Percentiles rank a stretch among this genome's conserved stretches.
Conservation (phyloP, 2,888 invertebrate genomes). For the Phyllotreta cruciferae region DNA sequence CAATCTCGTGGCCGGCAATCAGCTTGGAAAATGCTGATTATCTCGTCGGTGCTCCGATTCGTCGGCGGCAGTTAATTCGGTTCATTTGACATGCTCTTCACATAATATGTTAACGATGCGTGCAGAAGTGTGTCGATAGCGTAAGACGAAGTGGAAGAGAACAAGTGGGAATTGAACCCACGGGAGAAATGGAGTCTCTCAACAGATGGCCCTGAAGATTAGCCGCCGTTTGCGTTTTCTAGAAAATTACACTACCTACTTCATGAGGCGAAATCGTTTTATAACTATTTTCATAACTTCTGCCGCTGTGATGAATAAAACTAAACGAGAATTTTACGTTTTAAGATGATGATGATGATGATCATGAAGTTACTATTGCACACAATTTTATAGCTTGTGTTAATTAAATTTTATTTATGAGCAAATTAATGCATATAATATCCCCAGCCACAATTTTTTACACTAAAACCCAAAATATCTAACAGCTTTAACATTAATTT, state of each 20-base stretch:
- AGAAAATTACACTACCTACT: conserved; percentile 41
- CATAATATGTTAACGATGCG: conserved; percentile 54
- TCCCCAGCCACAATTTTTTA: no score
- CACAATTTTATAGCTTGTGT: no score
- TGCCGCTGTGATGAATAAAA: not conserved
- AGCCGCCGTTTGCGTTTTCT: conserved; percentile 42
- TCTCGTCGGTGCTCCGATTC: conserved; percentile 28
- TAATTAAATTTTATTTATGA: no score
- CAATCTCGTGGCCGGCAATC: conserved; percentile 17
- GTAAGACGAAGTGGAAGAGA: conserved; percentile 35
- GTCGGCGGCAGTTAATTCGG: conserved; percentile 44
- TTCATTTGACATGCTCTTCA: conserved; percentile 52
- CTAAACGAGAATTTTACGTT: conserved; percentile 5
- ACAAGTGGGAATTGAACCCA: conserved; percentile 46
- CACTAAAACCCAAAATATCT: no score
- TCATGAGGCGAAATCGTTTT: conserved; percentile 36
- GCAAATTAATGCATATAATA: no score
- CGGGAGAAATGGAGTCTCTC: conserved; percentile 42
- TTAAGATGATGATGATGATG: no score
- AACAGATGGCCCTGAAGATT: conserved; percentile 49
- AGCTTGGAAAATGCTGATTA: conserved; percentile 32
- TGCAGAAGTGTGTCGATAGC: conserved; percentile 48
- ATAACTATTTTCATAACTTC: conserved; percentile 30
- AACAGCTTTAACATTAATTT: no score
- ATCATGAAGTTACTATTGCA: no score